Evolutionary conservation across 2,797 vertebrate genomes (phyloP), one percentile per base, ranked within the genome.

Genomic region (Sebastiscus tertius): DNA sequence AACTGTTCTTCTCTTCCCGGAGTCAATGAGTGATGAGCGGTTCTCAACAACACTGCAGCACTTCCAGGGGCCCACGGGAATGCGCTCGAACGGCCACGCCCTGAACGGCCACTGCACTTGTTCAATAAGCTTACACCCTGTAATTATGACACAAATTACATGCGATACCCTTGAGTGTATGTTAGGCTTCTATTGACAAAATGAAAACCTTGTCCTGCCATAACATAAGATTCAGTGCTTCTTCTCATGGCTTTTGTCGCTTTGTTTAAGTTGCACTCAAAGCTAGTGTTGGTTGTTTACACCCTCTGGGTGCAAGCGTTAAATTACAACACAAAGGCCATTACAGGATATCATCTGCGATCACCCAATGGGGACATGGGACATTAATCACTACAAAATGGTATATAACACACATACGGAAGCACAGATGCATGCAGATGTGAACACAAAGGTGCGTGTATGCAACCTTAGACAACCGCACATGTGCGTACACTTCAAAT

Each of bases 341-440:
- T 88, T 88, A 80, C 26, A 68, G 65, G 61, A 86, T 75, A 90
- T 86, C 82, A 88, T 86, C 72, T 87, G 74, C 8, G 27, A 87
- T 88, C 80, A 84, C 72, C 2, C 22, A 46, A 55, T 49, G 58
- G 29, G 27, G 78, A 82, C 80, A 79, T 60, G 80, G 86, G 42
- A 81, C 88, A 92, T 91, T 86, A 84, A 86, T 91, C 77, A 80
- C 39, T 13, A 65, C 65, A 67, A 73, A 89, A 84, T 54, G 68
- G 64, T 27, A 70, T 60, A 58, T 29, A 84, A 66, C 70, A 62
- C 72, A 70, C 34, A 70, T 13, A 68, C 1, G 1, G 24, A 42
- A 5, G 58, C 33, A 33, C 42, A 54, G 2, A 13, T 34, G 13
- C 49, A 62, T 61, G 24, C 72, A 62, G 65, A 77, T 66, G 39